These are phyloP conservation scores for Philopotamus ludificatus DNA, from an alignment of 1,140 invertebrate genomes.

Conservation along the genomic window DNA sequence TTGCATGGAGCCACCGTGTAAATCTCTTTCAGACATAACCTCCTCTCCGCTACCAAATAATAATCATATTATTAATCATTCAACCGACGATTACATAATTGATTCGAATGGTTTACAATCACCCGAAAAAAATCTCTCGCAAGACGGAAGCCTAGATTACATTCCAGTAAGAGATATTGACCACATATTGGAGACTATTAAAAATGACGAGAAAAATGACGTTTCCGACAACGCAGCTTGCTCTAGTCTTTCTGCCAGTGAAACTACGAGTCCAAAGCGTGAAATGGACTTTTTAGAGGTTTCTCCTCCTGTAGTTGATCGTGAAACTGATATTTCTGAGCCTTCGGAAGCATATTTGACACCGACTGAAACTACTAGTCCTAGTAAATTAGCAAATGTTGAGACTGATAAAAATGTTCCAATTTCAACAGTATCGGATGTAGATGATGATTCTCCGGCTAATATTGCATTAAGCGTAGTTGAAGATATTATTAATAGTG, in stretches of 20 bases:
- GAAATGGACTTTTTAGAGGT: conserved; percentile 48
- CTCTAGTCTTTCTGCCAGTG: conserved; percentile 53
- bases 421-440: conserved; percentile 57
- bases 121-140: conserved; percentile 33
- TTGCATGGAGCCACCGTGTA: too few species aligned
- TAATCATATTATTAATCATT: conserved; percentile 39
- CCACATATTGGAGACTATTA: conserved; percentile 45
- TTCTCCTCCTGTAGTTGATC: conserved; percentile 43
- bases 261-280: conserved; percentile 53
- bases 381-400: conserved; percentile 53
- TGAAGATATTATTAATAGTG: conserved; percentile 53
- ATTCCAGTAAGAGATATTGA: conserved; percentile 56
- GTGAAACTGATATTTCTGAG: conserved; percentile 55
- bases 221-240: conserved; percentile 47
- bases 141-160: conserved; percentile 52
- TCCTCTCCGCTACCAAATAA: conserved; percentile 21
- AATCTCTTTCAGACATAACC: too few species aligned
- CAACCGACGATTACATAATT: conserved; percentile 20
- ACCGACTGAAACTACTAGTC: conserved; percentile 58
- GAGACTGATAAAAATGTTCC: conserved; percentile 53
- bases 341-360: conserved; percentile 63
- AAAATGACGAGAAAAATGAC: conserved; percentile 49
- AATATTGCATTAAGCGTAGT: conserved; percentile 53
- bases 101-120: conserved; percentile 29
- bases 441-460: conserved; percentile 56